Conservation (phyloP, 2,888 invertebrate species). For the Archips crataeganus region DNA sequence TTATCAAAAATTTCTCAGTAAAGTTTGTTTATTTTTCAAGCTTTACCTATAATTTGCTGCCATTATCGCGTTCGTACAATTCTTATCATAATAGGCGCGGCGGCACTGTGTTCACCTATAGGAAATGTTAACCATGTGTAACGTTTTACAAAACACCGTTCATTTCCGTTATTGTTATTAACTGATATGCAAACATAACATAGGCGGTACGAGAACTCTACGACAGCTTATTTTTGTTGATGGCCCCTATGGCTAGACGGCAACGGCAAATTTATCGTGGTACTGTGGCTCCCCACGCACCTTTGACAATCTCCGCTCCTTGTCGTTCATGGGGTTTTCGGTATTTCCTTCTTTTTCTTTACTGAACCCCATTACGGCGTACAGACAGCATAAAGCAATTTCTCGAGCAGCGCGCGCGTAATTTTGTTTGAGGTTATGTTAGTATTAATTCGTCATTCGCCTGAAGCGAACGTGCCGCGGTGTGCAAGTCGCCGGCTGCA, state of each 20-base stretch:
- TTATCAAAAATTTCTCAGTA: constrained; percentile 8
- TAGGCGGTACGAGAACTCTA: constrained; percentile 16
- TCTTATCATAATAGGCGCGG: constrained; percentile 39
- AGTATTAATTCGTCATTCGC: constrained; percentile 80
- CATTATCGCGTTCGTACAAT: constrained; percentile 34
- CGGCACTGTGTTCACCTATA: constrained; percentile 23
- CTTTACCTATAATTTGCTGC: constrained; percentile 17
- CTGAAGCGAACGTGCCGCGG: constrained; percentile 67
- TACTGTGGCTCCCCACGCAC: constrained; percentile 47
- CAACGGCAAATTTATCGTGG: constrained; percentile 29
- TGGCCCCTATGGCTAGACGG: constrained; percentile 32
- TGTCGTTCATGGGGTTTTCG: constrained; percentile 53
- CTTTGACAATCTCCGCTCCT: constrained; percentile 63
- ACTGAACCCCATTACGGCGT: constrained; percentile 74
- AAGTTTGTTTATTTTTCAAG: constrained; percentile 10
- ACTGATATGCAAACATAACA: constrained; percentile 36
- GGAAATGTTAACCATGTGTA: constrained; percentile 43
- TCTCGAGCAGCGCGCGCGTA: constrained; percentile 76
- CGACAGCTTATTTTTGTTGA: constrained; percentile 19
- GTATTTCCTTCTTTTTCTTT: constrained; percentile 65
- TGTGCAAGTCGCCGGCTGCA: constrained; percentile 51
- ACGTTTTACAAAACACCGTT: constrained; percentile 45
- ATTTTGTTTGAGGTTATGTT: constrained; percentile 84
- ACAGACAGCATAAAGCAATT: constrained; percentile 78
- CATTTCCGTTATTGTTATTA: constrained; percentile 49